A percentile compares a stretch with the other conserved stretches of the same genome.
Evolutionary conservation across 2,797 vertebrate species (phyloP).

Genomic region (Oreochromis mossambicus): DNA sequence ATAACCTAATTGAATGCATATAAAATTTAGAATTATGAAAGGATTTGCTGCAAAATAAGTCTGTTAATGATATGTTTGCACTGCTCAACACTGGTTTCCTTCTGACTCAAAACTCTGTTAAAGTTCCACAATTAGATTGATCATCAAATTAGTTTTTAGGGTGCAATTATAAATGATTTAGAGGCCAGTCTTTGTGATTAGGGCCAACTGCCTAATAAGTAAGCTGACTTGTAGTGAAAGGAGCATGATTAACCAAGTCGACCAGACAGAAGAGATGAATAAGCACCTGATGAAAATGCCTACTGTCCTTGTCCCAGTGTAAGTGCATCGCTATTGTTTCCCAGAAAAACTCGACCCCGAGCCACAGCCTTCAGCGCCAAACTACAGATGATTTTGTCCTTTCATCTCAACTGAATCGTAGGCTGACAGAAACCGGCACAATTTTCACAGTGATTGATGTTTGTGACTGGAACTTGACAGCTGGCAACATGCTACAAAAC

Average conservation of each 20-base stretch:
- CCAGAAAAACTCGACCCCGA: slow-evolving; percentile 9
- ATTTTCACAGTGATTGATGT: slow-evolving; percentile 22
- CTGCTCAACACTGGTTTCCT: neutral
- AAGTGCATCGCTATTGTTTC: neutral
- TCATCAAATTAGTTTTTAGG: neutral
- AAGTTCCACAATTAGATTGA: neutral
- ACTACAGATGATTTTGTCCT: slow-evolving; percentile 5
- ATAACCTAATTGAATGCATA: neutral
- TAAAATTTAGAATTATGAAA: neutral
- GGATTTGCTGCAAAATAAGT: neutral
- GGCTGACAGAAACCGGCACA: neutral
- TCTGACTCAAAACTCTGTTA: neutral
- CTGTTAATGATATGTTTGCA: neutral
- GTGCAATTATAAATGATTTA: neutral
- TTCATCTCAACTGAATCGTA: neutral
- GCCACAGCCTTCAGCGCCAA: neutral
- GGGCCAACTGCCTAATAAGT: neutral
- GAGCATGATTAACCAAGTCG: neutral
- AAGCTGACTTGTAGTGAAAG: neutral
- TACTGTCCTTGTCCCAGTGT: neutral
- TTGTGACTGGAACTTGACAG: neutral
- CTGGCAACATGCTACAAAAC: neutral
- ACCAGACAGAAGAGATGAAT: neutral
- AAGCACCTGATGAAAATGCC: neutral
- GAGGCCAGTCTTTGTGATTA: neutral